Evolutionary conservation across 2,888 invertebrate genomes (phyloP), one percentile per base, ranked within the genome.

Genomic region (Sycophila texana): DNA sequence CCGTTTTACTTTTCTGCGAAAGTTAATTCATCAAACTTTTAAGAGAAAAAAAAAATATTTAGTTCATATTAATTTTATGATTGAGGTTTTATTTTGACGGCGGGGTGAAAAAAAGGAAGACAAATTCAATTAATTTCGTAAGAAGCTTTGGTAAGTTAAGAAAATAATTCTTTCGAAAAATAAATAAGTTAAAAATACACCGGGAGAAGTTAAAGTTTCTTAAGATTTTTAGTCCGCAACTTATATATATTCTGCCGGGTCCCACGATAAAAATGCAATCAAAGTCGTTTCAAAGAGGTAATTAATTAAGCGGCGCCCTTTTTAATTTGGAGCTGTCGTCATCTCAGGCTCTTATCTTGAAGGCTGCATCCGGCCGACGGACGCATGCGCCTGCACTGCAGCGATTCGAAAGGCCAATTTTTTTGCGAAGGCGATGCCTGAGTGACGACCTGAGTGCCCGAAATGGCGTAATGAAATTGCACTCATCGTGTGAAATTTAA

Each of bases 401-500:
- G 81, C 82, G 83, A 81, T 86, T 85, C 84, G 84, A 86, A 84
- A 83, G 81, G 83, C 39, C 82, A 83, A 86, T 87, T 87, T 86
- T 73, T 74, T 84, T 85, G 82, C 82, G 77, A 83, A 81, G 82
- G 82, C 81, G 84, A 77, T 66, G 66, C 66, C 76, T 76, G 61
- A 61, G 47, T 53, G 75, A 71, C 51, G 71, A 65, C 65, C 26
- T 53, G 83, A 83, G 85, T 84, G 84, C 39, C 65, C 51, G 74
- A 58, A 74, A 74, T 65, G 74, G 30, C 74, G 77, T 88, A 88
- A 89, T 89, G 88, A 89, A 88, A 89, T 88, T 87, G 88, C 87
- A 88, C 88, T 87, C 87, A 87, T 87, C 87, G 87, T 86, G 86
- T 87, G 87, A 88, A 89, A 89, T 89, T 88, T 89, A 88, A 89